Percentiles rank a stretch among this genome's conserved stretches.
Conservation (phyloP, 2,888 invertebrate species). For the Scrobipalpa atriplicella region DNA sequence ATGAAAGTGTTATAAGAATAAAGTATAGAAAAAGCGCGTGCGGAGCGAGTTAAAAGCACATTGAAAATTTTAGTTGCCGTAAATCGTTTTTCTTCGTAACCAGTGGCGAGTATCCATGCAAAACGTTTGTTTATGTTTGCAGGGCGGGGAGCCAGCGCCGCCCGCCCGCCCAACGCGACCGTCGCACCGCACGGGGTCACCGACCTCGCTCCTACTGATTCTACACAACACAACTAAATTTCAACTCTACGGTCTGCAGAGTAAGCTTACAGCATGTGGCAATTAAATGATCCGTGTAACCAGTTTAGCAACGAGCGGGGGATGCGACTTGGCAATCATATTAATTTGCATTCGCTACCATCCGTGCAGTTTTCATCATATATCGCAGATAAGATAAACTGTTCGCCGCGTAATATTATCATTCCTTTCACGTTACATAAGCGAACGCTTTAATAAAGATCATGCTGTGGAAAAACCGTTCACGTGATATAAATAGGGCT, state of each 20-base stretch:
- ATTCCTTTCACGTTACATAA: conserved; percentile 16
- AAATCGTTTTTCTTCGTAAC: conserved; percentile 31
- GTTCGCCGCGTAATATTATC: neutral
- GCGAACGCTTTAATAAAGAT: conserved; percentile 14
- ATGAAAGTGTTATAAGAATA: neutral
- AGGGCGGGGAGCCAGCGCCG: conserved; percentile 43
- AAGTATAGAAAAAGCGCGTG: conserved; percentile 1
- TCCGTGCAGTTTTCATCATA: conserved; percentile 15
- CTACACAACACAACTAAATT: conserved; percentile 46
- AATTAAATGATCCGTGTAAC: conserved; percentile 29
- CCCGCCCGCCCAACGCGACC: conserved; percentile 44
- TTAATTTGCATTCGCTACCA: conserved; percentile 17
- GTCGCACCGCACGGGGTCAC: conserved; percentile 54
- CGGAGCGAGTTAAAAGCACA: conserved; percentile 26
- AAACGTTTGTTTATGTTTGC: conserved; percentile 69
- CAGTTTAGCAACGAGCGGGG: conserved; percentile 23
- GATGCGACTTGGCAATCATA: conserved; percentile 21
- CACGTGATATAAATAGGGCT: conserved; percentile 19
- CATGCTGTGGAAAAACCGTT: conserved; percentile 21
- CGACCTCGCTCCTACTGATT: conserved; percentile 54
- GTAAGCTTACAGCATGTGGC: conserved; percentile 25
- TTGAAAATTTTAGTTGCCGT: conserved; percentile 32
- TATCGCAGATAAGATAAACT: neutral
- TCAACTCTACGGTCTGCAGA: conserved; percentile 19
- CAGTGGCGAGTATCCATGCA: conserved; percentile 39